These are phyloP conservation scores for Trichogramma evanescens DNA, from an alignment of 2,888 invertebrate genomes.

Conservation along the genomic window DNA sequence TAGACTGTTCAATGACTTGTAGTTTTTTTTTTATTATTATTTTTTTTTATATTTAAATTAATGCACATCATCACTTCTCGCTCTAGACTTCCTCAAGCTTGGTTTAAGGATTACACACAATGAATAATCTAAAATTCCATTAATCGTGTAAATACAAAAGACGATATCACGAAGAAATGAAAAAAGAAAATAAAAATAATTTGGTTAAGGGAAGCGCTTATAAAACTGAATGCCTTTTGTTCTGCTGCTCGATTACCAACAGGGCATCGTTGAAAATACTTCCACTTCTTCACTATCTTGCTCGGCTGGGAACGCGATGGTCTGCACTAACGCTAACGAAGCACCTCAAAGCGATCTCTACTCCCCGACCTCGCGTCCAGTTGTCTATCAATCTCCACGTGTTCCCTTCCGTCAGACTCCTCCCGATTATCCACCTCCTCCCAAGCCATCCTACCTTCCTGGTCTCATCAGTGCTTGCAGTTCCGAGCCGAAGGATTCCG, in stretches of 20 bases:
- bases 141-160: no score
- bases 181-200: background rate
- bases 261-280: conserved; percentile 44
- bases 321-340: conserved; percentile 13
- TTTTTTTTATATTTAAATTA: no score
- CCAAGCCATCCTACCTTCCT: conserved; percentile 15
- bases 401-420: conserved; percentile 37
- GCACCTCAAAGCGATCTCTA: conserved; percentile 22
- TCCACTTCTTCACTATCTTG: conserved; percentile 21
- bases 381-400: conserved; percentile 41
- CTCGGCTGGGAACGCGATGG: conserved; percentile 32
- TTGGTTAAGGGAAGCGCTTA: conserved; percentile 30
- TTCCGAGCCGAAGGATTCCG: background rate
- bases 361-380: conserved; percentile 29
- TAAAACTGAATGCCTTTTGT: conserved; percentile 15
- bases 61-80: no score
- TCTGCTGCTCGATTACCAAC: conserved; percentile 33
- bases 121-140: no score
- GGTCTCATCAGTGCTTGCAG: background rate
- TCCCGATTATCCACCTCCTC: conserved; percentile 25
- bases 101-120: no score
- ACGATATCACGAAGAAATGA: no score
- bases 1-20: no score
- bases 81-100: no score
- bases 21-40: no score